Evolutionary conservation across 2,888 invertebrate genomes (phyloP), one percentile per base, ranked within the genome.

Genomic region (Belgica antarctica): DNA sequence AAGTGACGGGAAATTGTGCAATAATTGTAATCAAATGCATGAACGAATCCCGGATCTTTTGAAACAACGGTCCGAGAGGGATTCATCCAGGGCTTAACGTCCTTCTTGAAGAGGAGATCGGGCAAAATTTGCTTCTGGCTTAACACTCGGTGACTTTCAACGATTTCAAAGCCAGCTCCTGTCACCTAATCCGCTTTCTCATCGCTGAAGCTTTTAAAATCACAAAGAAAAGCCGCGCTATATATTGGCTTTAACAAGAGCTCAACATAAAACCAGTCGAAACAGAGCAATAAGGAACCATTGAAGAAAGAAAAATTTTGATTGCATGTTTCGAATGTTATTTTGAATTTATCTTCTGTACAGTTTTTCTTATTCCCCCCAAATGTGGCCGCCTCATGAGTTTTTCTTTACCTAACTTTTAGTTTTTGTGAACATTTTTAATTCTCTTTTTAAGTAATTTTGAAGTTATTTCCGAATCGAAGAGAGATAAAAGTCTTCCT

Each of bases 311-410:
- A 28, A 57, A 8, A 24, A 10, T 19, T 27, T 61, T 36, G 59
- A 59, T 70, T 70, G 70, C 70, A 70, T 70, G 70, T 70, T 70
- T 70, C 70, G 61, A 70, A 70, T 70, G 70, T 70, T 70, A 70
- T 70, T 70, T 61, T 61, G 61, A 61, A 61, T 36, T 69, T 61
- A 68, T 68, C 68, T 31, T 68, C 59, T 59, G 59, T 59, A 59
- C 59, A 59, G 25, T 59, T 59, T 59, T 59, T 59, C 22, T 59
- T 22, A 24, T 27, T 27, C 25, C 22, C n/a, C n/a, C 22, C 27
- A 57, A 57, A 68, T 70, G 70, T 70, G 70, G 61, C 70, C 70
- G 70, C 70, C 70, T 70, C 70, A 70, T 59, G 28, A 68, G 68
- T 68, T 57, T 17, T 34, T 17, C 17, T 57, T 61, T 65, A 46